A percentile compares a stretch with the other conserved stretches of the same genome.
These are phyloP conservation scores for Spodoptera exigua DNA, from an alignment of 2,888 invertebrate species.

Conservation along the genomic window DNA sequence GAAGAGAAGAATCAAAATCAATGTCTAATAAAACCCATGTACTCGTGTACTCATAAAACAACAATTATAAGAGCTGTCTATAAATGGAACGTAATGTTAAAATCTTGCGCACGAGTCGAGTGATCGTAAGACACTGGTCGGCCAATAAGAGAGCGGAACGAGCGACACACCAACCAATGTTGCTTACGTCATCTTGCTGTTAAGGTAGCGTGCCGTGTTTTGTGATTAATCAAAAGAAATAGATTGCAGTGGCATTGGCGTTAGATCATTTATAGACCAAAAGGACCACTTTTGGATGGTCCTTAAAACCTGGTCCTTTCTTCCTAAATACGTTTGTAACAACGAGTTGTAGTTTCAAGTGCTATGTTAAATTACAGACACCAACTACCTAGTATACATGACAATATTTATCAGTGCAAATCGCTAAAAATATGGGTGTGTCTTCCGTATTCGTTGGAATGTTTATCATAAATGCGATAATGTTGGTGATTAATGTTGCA, in stretches of 20 bases:
- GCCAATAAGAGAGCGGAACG: slow-evolving; percentile 61
- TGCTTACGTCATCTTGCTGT: slow-evolving; percentile 40
- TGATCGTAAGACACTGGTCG: slow-evolving; percentile 63
- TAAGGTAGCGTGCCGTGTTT: slow-evolving; percentile 9
- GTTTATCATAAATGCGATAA: slow-evolving; percentile 2
- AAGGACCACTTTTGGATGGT: not conserved
- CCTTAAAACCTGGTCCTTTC: not conserved
- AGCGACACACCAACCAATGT: slow-evolving; percentile 47
- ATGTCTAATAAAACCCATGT: too few relatives aligned
- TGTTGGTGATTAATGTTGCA: too few relatives aligned
- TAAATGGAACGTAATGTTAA: slow-evolving; percentile 41
- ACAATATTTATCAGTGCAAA: slow-evolving; percentile 32
- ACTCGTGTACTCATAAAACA: slow-evolving; percentile 1
- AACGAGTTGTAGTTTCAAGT: not conserved
- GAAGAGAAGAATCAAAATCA: too few relatives aligned
- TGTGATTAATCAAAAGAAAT: not conserved
- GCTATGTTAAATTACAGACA: too few relatives aligned
- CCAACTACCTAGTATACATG: slow-evolving; percentile 7
- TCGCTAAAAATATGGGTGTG: slow-evolving; percentile 26
- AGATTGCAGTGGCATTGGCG: not conserved
- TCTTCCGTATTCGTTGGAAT: slow-evolving; percentile 15
- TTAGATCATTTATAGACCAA: not conserved
- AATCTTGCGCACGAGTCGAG: slow-evolving; percentile 40
- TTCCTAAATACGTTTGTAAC: not conserved
- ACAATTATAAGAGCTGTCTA: slow-evolving; percentile 20